Conservation (phyloP, 2,113 vertebrate species). For the Rhinolophus sinicus region DNA sequence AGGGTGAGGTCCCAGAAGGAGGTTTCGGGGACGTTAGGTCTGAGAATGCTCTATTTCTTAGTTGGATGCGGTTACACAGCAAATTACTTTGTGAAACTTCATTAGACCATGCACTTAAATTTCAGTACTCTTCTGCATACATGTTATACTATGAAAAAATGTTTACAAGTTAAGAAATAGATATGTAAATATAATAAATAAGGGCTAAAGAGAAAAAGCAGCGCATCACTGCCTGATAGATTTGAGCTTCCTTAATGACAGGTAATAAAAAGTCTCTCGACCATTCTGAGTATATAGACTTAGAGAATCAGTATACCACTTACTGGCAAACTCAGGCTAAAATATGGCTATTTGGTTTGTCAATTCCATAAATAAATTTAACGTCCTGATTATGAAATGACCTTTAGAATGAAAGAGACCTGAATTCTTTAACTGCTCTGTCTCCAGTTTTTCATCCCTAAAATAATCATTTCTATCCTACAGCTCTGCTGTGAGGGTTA, state of each 20-base stretch:
- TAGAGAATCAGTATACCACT: background rate
- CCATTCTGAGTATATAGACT: background rate
- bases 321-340: background rate
- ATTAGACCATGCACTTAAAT: background rate
- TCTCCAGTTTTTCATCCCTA: background rate
- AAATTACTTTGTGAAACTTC: background rate
- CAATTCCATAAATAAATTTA: background rate
- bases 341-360: background rate
- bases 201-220: background rate
- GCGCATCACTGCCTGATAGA: background rate
- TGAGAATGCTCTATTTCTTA: background rate
- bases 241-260: background rate
- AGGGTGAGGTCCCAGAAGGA: too few species aligned
- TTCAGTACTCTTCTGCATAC: background rate
- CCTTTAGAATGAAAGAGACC: background rate
- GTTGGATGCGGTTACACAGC: background rate
- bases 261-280: background rate
- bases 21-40: fast-evolving
- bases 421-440: background rate
- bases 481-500: background rate
- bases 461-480: background rate
- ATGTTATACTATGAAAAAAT: background rate
- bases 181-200: background rate
- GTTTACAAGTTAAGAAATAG: background rate
- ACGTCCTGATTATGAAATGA: background rate